Base-by-base conservation (phyloP, 2,888 invertebrate genomes). In the Cerastoderma edule region DNA sequence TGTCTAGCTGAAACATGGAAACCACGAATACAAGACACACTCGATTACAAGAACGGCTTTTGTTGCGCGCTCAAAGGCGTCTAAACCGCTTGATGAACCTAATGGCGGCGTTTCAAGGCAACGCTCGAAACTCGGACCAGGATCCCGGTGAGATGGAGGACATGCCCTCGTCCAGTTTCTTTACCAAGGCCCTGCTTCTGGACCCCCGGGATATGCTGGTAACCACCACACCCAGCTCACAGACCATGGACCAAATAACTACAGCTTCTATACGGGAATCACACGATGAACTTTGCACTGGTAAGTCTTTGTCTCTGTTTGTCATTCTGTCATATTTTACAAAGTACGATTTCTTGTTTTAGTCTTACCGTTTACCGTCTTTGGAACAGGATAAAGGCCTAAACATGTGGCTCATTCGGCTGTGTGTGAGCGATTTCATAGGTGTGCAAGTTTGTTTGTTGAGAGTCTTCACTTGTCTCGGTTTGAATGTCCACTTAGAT, bases 71-170 rank as follows among this genome's bases (percentile, higher is more conserved):
- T 24, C 60, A 60, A 24, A 60, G 60, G 39, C 22, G 60, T 22
- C 27, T 60, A 60, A 60, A 60, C 39, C n/a, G 60, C 35, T 22
- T 60, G 2, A 60, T 60, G 60, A 27, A 60, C 39, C 16, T 60
- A 39, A 33, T 60, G 33, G 60, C 39, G 3, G 28, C 32, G 13
- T 6, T 56, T 28, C 39, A 13, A 6, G 22, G 10, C 19, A n/a
- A 16, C 1, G 24, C 60, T 27, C 60, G 39, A 39, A 60, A 13
- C 33, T 39, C 35, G 24, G 60, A 60, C n/a, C 60, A 60, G 39
- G 60, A 60, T 27, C 60, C 60, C 10, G 50, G 50, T 27, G 60
- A 60, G 33, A 24, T 60, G 19, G 60, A 60, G 27, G 60, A 60
- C 33, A 39, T 35, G 60, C 16, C 39, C 16, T 24, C 4, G 39